These are phyloP conservation scores for Micrasema minimum DNA, from an alignment of 1,140 invertebrate genomes.

Conservation along the genomic window DNA sequence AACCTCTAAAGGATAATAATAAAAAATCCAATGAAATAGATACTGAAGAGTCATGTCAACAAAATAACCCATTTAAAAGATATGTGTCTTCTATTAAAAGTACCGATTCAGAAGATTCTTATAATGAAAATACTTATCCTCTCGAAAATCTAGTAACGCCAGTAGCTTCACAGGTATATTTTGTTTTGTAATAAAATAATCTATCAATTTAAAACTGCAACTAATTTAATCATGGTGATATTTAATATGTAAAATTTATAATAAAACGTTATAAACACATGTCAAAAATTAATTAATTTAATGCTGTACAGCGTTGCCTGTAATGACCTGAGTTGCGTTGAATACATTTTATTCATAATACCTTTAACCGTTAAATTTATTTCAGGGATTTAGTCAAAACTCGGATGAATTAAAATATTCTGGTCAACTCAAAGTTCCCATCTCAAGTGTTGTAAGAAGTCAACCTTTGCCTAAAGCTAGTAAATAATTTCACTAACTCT, in stretches of 20 bases:
- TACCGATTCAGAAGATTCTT: slow-evolving; percentile 24
- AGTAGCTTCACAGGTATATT: slow-evolving; percentile 57
- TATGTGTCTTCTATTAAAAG: neutral
- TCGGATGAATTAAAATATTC: neutral
- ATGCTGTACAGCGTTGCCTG: too few species aligned
- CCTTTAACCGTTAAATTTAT: slow-evolving; percentile 4
- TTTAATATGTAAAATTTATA: too few species aligned
- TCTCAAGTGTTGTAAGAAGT: neutral
- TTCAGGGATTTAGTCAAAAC: slow-evolving; percentile 15
- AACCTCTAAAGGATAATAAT: neutral
- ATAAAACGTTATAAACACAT: too few species aligned
- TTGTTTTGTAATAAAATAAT: neutral
- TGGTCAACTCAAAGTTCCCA: neutral
- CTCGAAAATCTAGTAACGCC: slow-evolving; percentile 56
- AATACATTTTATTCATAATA: too few species aligned
- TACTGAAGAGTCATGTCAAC: too few species aligned
- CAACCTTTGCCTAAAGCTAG: slow-evolving; percentile 9
- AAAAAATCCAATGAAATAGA: too few species aligned
- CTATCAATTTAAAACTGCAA: too few species aligned
- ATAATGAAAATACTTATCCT: slow-evolving; percentile 60
- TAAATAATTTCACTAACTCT: slow-evolving; percentile 1
- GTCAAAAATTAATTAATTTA: too few species aligned
- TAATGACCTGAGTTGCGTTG: too few species aligned
- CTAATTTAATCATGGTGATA: too few species aligned
- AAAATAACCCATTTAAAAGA: slow-evolving; percentile 45